Conservation (phyloP, 2,113 vertebrate genomes). For the Chaetura pelagica region DNA sequence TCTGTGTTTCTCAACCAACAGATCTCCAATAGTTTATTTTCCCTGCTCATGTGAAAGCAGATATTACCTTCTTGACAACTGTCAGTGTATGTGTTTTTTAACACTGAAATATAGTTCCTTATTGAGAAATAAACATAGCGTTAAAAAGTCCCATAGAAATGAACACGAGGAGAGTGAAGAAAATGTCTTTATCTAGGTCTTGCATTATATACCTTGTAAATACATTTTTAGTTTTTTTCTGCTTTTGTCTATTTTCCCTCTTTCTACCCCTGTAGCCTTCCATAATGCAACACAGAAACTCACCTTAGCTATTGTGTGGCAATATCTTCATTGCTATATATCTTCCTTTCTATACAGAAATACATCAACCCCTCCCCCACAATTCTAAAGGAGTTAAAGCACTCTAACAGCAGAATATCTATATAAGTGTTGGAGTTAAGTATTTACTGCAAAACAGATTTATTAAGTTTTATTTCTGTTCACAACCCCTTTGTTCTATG, state of each 20-base stretch:
- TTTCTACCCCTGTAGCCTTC: neutral
- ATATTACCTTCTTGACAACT: accelerated
- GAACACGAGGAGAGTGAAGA: neutral
- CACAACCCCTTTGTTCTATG: neutral
- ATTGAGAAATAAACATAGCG: neutral
- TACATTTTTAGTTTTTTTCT: neutral
- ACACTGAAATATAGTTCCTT: neutral
- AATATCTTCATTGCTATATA: neutral
- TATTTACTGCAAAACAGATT: neutral
- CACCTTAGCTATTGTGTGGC: neutral
- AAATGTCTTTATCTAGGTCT: neutral
- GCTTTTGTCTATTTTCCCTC: neutral
- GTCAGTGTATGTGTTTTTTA: neutral
- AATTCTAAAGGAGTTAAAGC: neutral
- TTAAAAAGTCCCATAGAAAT: neutral
- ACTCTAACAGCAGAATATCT: neutral
- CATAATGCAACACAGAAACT: neutral
- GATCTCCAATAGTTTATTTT: neutral
- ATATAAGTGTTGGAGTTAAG: neutral
- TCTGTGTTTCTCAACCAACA: neutral
- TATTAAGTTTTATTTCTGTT: neutral
- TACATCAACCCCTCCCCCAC: too few relatives aligned
- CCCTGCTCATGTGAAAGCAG: neutral
- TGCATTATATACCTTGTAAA: neutral
- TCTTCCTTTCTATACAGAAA: neutral